Evolutionary conservation across 2,113 vertebrate genomes (phyloP), one percentile per base, ranked within the genome.

Genomic region (Alosa alosa): DNA sequence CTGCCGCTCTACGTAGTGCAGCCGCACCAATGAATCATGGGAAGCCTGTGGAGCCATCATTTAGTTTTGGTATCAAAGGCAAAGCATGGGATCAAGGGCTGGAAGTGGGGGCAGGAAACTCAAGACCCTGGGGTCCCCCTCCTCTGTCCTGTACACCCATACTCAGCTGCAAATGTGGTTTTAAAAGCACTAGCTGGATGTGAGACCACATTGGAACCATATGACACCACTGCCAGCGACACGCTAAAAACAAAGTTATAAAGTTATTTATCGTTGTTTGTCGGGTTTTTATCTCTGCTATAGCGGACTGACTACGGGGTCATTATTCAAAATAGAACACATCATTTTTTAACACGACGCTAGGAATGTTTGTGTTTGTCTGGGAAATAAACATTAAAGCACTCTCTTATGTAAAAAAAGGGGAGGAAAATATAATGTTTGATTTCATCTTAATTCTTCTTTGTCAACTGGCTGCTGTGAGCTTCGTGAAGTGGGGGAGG

Each of bases 401-500:
- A 72, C 64, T 72, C 64, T 31, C 72, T 31, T 36, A 5, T 36
- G 31, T 78, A 4, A 78, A 78, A 3, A 64, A 25, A 4, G 13
- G 55, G 55, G 2, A 13, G 55, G 4, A 25, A n/a, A n/a, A 64
- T 3, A 64, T 64, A 22, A 6, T 15, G 64, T 31, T 68, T 68
- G n/a, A 36, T 78, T 78, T 78, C 3, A 3, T 78, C 15, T 78
- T 78, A 39, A 78, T 78, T 78, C 11, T 15, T 17, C 72, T 78
- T 78, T 78, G 72, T 78, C 72, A 78, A 13, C 36, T 17, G 25
- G 72, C 72, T 78, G 10, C 72, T 72, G 68, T 83, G 17, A 45
- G n/a, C 17, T 82, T n/a, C 20, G 31, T 2, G 85, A 47, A 46
- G 82, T 89, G 52, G 86, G 57, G 82, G 82, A 88, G 89, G 92